Evolutionary conservation across 2,888 invertebrate species (phyloP).

Genomic region (Pediacus dermestoides): DNA sequence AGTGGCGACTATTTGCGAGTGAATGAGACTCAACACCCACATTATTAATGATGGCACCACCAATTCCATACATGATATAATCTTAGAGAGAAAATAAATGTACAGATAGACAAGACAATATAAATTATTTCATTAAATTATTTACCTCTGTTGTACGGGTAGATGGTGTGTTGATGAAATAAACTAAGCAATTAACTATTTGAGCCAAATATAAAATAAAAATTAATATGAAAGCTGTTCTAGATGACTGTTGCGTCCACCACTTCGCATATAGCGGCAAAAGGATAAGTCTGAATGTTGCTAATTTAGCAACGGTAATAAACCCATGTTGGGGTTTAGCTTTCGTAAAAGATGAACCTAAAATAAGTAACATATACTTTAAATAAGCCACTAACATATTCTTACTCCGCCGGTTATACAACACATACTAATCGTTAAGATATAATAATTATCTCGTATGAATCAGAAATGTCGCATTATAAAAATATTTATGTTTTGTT

Average conservation of each 20-base stretch:
- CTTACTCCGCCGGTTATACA: no score
- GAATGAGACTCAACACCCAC: conserved; percentile 70
- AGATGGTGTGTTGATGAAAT: conserved; percentile 17
- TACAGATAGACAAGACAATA: not conserved
- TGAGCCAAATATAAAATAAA: conserved; percentile 76
- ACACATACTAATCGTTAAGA: no score
- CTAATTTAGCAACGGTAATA: conserved; percentile 78
- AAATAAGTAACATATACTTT: no score
- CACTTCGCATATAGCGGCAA: conserved; percentile 82
- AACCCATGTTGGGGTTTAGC: conserved; percentile 92
- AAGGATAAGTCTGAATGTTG: conserved; percentile 75
- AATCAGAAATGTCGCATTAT: no score
- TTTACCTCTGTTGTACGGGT: conserved; percentile 30
- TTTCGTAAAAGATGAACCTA: conserved; percentile 94
- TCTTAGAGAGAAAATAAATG: conserved; percentile 44
- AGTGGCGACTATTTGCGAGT: conserved; percentile 76
- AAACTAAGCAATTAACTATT: conserved; percentile 55
- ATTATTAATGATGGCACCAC: conserved; percentile 70
- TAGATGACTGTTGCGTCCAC: conserved; percentile 89
- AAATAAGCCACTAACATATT: no score
- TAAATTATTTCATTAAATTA: conserved; percentile 10
- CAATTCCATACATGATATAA: conserved; percentile 65
- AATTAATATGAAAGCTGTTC: conserved; percentile 69
- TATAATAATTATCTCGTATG: no score
- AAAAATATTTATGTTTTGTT: no score